Percentiles rank a stretch among this genome's conserved stretches.
phyloP scores from a whole-genome alignment of 2,113 vertebrate genomes.

The Atherinomorus stipes region DNA sequence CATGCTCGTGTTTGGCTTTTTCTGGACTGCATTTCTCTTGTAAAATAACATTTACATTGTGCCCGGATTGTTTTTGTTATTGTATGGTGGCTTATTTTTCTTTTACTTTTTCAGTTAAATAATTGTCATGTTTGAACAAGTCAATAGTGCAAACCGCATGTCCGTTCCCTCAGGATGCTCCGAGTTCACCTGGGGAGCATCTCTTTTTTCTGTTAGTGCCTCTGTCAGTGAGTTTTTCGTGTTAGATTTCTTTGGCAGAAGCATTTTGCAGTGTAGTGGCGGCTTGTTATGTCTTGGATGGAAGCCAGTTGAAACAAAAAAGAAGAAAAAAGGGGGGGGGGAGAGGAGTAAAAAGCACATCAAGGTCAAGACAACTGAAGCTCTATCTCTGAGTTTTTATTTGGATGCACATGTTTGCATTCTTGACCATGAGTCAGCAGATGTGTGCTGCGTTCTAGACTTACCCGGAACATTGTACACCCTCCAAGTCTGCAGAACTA shows the following conservation, averaged over 20 bases:
- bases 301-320: slow-evolving; percentile 28
- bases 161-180: slow-evolving; percentile 43
- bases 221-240: slow-evolving; percentile 26
- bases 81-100: slow-evolving; percentile 1
- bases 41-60: slow-evolving; percentile 41
- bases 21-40: slow-evolving; percentile 2
- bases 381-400: background rate
- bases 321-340: slow-evolving; percentile 5
- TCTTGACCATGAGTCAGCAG: no score
- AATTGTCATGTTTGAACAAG: slow-evolving; percentile 60
- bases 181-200: slow-evolving; percentile 59
- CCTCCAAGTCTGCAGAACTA: slow-evolving; percentile 56
- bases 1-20: background rate
- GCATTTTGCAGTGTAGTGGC: slow-evolving; percentile 52
- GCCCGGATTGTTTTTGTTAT: slow-evolving; percentile 25
- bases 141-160: slow-evolving; percentile 44
- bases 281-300: slow-evolving; percentile 32
- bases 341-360: background rate
- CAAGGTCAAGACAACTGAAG: background rate
- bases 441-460: background rate
- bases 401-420: no score
- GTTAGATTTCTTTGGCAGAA: slow-evolving; percentile 64
- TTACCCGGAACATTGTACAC: slow-evolving; percentile 1
- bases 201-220: background rate
- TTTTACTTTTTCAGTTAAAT: slow-evolving; percentile 24